Conservation (phyloP, 2,888 invertebrate species). For the Ormyrus labotus region DNA sequence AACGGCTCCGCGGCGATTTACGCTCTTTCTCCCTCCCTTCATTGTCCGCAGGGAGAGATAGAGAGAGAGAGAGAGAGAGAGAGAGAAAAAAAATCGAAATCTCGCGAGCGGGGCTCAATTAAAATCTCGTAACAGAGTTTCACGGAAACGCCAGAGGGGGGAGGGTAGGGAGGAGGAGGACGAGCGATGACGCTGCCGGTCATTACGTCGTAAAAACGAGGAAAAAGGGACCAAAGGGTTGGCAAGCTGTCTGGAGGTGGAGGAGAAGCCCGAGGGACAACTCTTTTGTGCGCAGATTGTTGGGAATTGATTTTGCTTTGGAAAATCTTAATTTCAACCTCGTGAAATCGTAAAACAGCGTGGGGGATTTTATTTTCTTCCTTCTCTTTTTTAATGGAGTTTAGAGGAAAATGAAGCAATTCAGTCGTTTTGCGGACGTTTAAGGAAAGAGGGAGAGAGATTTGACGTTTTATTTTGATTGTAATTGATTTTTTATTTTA, state of each 20-base stretch:
- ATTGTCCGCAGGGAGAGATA: slow-evolving; percentile 3
- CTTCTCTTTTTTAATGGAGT: background rate
- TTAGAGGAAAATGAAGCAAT: background rate
- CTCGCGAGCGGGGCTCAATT: slow-evolving; percentile 45
- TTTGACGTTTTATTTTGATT: background rate
- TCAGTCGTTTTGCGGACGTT: slow-evolving; percentile 15
- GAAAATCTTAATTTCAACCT: slow-evolving; percentile 38
- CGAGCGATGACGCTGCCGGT: slow-evolving; percentile 28
- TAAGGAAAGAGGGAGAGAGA: background rate
- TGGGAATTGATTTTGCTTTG: slow-evolving; percentile 48
- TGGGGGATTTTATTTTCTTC: slow-evolving; percentile 9
- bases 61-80: no score
- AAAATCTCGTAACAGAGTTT: slow-evolving; percentile 56
- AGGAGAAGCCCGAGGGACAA: background rate
- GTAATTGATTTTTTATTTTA: no score
- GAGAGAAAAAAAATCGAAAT: slow-evolving; percentile 42
- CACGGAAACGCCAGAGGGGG: slow-evolving; percentile 26
- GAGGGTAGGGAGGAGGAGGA: background rate
- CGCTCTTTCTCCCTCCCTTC: slow-evolving; percentile 14
- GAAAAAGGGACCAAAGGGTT: slow-evolving; percentile 53
- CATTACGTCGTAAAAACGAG: slow-evolving; percentile 53
- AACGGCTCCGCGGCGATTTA: slow-evolving; percentile 59
- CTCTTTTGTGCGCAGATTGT: slow-evolving; percentile 10
- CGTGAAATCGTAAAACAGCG: slow-evolving; percentile 38
- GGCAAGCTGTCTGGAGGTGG: background rate